These are phyloP conservation scores for Caloenas nicobarica DNA, from an alignment of 2,113 vertebrate species.

Conservation along the genomic window DNA sequence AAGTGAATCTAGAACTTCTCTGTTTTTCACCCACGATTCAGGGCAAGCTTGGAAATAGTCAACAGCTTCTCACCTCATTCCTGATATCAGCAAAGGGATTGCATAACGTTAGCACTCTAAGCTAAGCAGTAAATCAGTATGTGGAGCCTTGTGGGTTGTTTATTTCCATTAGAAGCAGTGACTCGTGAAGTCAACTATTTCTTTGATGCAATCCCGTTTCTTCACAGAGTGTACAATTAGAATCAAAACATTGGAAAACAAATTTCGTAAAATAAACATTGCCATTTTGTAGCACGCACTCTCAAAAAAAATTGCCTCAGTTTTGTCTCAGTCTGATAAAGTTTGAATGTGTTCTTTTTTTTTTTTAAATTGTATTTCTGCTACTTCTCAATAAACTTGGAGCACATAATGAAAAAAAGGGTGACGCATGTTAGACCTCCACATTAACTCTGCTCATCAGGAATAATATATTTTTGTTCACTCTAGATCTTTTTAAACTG, in stretches of 20 bases:
- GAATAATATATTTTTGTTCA: neutral
- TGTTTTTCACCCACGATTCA: neutral
- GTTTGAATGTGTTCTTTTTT: neutral
- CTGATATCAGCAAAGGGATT: neutral
- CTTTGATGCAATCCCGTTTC: neutral
- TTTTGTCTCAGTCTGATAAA: neutral
- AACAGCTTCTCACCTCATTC: conserved; percentile 8
- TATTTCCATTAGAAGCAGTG: neutral
- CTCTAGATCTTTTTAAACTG: neutral
- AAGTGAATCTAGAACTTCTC: neutral
- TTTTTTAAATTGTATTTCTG: neutral
- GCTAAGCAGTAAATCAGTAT: conserved; percentile 13
- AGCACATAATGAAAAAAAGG: neutral
- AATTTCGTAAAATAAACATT: neutral
- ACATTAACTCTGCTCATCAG: neutral
- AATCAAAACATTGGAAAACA: neutral
- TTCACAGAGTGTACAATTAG: neutral
- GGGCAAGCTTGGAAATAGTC: neutral
- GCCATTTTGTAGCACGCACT: neutral
- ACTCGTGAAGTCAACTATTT: neutral
- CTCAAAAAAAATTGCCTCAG: neutral
- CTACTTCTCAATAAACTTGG: neutral
- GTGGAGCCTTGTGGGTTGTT: neutral
- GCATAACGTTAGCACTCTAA: neutral
- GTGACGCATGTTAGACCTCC: neutral